A percentile compares a stretch with the other conserved stretches of the same genome.
Conservation (phyloP, 1,140 invertebrate species). For the Drosophila melanogaster region Release_6_plus_ISO1_MT NC_004354.4:495001-495500, state of each 20-base stretch:
- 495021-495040: slow-evolving; percentile 19
- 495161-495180: neutral
- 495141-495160: slow-evolving; percentile 23
- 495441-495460: neutral
- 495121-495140: slow-evolving; percentile 39
- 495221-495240: slow-evolving; percentile 6
- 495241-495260: neutral
- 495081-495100: slow-evolving; percentile 75
- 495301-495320: no score
- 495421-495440: neutral
- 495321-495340: no score
- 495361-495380: no score
- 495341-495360: no score
- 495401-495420: neutral
- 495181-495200: slow-evolving; percentile 28
- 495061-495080: slow-evolving; percentile 52
- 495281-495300: neutral
- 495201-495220: slow-evolving; percentile 28
- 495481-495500: slow-evolving; percentile 81
- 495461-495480: slow-evolving; percentile 74
- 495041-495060: neutral
- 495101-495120: slow-evolving; percentile 82
- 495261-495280: neutral
- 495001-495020: slow-evolving; percentile 1
- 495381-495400: no score